These are phyloP conservation scores for Lagopus muta DNA, from an alignment of 2,113 vertebrate genomes.

Conservation along the genomic window DNA sequence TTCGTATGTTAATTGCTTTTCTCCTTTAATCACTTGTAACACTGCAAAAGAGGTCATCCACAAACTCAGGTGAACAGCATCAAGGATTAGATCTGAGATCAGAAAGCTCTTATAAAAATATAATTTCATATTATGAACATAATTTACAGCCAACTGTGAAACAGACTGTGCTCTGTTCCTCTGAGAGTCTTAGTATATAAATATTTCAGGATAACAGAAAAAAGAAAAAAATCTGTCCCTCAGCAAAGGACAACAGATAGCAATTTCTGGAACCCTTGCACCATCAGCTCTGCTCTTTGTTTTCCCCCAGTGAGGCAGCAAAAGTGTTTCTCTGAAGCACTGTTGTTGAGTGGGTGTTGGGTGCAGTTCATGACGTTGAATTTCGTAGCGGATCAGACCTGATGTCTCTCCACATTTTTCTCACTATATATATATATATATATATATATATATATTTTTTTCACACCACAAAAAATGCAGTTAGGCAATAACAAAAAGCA, in stretches of 20 bases:
- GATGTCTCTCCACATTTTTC: neutral
- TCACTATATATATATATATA: neutral
- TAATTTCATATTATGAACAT: neutral
- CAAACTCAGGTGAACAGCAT: neutral
- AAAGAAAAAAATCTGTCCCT: neutral
- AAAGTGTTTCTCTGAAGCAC: neutral
- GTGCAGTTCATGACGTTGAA: neutral
- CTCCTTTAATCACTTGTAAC: neutral
- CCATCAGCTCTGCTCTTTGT: neutral
- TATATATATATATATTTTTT: neutral
- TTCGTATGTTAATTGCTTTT: neutral
- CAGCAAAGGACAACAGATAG: neutral
- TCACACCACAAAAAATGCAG: neutral
- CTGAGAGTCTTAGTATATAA: neutral
- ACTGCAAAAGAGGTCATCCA: neutral
- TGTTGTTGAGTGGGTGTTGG: accelerated
- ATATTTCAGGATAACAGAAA: neutral
- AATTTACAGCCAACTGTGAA: neutral
- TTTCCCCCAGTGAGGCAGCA: neutral
- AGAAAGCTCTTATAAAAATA: neutral
- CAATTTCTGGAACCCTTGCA: neutral
- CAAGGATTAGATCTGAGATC: neutral
- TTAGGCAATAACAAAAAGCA: neutral
- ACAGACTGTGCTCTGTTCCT: neutral
- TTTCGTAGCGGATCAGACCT: neutral